A percentile compares a stretch with the other conserved stretches of the same genome.
Conservation (phyloP, 2,888 invertebrate genomes). For the Theretra japonica region DNA sequence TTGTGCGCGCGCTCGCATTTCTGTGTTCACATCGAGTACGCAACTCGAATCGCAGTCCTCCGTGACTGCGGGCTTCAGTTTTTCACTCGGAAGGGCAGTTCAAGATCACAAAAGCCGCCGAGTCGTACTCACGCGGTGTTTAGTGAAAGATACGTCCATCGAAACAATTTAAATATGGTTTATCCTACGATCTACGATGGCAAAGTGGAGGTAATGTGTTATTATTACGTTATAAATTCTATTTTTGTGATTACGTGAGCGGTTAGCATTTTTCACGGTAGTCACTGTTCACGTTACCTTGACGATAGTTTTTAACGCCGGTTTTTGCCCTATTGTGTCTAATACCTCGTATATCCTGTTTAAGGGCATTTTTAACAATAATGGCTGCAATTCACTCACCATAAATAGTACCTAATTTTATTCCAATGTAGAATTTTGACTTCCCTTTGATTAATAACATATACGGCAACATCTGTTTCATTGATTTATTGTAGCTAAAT, state of each 20-base stretch:
- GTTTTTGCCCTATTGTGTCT: conserved; percentile 33
- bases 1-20: conserved; percentile 73
- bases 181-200: conserved; percentile 77
- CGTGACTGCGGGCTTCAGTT: conserved; percentile 69
- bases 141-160: conserved; percentile 60
- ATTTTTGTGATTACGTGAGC: conserved; percentile 63
- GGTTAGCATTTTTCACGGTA: conserved; percentile 47
- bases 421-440: background rate
- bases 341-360: background rate
- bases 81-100: conserved; percentile 82
- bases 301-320: conserved; percentile 53
- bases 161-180: conserved; percentile 67
- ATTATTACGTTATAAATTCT: conserved; percentile 43
- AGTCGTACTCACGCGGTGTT: conserved; percentile 62
- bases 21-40: conserved; percentile 65
- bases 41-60: conserved; percentile 63
- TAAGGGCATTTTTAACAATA: background rate
- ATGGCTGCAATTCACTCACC: background rate
- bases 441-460: background rate
- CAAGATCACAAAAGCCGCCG: conserved; percentile 80
- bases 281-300: conserved; percentile 50
- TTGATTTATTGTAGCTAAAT: background rate
- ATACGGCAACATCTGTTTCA: background rate
- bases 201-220: conserved; percentile 65
- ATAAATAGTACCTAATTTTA: background rate